A percentile compares a stretch with the other conserved stretches of the same genome.
Evolutionary conservation across 2,888 invertebrate genomes (phyloP).

Genomic region (Acrocera orbiculus): DNA sequence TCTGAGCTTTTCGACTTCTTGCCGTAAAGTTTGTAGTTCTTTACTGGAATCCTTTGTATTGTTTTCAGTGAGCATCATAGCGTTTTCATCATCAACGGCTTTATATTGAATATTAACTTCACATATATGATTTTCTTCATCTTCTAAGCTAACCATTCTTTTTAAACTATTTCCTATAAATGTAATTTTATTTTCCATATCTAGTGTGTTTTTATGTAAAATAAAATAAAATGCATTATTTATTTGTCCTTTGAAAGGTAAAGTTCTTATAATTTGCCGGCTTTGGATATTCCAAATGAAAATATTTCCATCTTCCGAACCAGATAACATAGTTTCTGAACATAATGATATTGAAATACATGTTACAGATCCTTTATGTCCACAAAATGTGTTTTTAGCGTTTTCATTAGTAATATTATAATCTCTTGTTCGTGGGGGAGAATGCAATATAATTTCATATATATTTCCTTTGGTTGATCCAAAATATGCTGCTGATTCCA

Average conservation of each 20-base stretch:
- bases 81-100: too few relatives aligned
- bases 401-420: constrained; percentile 41
- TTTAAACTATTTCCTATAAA: constrained; percentile 43
- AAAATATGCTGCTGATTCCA: constrained; percentile 54
- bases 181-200: constrained; percentile 38
- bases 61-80: too few relatives aligned
- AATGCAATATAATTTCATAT: constrained; percentile 44
- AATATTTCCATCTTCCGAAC: constrained; percentile 53
- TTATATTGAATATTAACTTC: too few relatives aligned
- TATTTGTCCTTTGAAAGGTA: constrained; percentile 55
- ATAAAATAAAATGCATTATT: constrained; percentile 51
- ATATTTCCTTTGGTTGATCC: constrained; percentile 58
- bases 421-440: constrained; percentile 48
- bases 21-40: too few relatives aligned
- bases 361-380: constrained; percentile 49
- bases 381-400: constrained; percentile 37
- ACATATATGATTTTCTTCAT: not conserved
- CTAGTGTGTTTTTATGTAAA: constrained; percentile 40
- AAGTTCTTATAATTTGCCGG: constrained; percentile 49
- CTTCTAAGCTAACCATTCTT: constrained; percentile 34
- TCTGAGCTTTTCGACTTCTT: too few relatives aligned
- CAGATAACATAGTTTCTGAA: constrained; percentile 55
- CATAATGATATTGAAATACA: constrained; percentile 55
- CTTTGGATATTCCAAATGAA: constrained; percentile 69
- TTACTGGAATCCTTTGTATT: too few relatives aligned